A percentile compares a stretch with the other conserved stretches of the same genome.
Evolutionary conservation across 2,113 vertebrate genomes (phyloP).

Genomic region (Microtus montanus): DNA sequence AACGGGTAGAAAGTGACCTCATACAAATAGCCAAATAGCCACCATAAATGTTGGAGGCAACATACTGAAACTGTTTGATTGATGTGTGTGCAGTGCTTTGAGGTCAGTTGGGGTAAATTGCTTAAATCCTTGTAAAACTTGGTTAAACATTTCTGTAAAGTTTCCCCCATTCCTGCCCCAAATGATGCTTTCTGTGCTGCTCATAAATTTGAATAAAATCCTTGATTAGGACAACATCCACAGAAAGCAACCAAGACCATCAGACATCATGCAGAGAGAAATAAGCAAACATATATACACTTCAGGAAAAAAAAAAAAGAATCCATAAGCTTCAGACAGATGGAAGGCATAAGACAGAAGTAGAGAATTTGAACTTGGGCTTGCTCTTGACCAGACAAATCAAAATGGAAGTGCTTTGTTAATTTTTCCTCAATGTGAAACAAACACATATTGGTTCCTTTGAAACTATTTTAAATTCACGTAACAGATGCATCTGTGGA

Average conservation of each 20-base stretch:
- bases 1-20: background rate
- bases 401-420: background rate
- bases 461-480: background rate
- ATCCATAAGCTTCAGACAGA: background rate
- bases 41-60: background rate
- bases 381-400: background rate
- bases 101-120: background rate
- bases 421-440: background rate
- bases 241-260: background rate
- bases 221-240: too few relatives aligned
- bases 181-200: too few relatives aligned
- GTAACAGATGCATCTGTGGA: background rate
- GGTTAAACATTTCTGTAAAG: background rate
- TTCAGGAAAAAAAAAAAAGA: background rate
- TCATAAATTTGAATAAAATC: background rate
- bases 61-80: background rate
- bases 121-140: background rate
- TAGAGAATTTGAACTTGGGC: background rate
- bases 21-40: background rate
- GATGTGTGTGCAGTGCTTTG: background rate
- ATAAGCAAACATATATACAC: background rate
- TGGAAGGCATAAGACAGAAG: background rate
- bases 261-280: background rate
- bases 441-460: background rate
- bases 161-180: background rate